Percentiles rank a stretch among this genome's conserved stretches.
These are phyloP conservation scores for Eutolmus rufibarbis DNA, from an alignment of 2,888 invertebrate species.

Conservation along the genomic window DNA sequence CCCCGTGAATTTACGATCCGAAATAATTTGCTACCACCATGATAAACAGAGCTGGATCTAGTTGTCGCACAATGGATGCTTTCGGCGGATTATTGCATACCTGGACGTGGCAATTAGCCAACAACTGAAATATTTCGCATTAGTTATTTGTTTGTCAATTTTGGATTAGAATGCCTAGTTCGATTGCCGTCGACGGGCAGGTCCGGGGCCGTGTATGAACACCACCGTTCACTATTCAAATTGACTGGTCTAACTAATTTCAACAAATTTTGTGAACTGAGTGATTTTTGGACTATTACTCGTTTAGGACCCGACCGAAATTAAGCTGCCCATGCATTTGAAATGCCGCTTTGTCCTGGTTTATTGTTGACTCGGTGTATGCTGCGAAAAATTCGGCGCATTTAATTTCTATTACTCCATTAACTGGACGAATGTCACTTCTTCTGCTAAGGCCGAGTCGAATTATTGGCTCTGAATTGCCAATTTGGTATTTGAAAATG, in stretches of 20 bases:
- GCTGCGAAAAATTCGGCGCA: neutral
- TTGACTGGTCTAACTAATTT: neutral
- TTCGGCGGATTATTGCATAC: constrained; percentile 19
- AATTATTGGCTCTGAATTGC: neutral
- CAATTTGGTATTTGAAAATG: neutral
- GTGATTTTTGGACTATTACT: neutral
- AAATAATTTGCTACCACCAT: constrained; percentile 11
- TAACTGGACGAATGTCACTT: neutral
- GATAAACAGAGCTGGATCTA: neutral
- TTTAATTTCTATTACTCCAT: neutral
- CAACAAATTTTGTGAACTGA: neutral
- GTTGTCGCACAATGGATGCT: constrained; percentile 13
- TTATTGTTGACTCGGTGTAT: neutral
- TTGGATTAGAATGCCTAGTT: neutral
- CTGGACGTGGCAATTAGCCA: constrained; percentile 5
- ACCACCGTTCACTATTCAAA: neutral
- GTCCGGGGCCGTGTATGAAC: neutral
- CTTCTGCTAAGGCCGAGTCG: neutral
- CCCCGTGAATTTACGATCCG: constrained; percentile 23
- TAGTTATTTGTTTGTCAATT: constrained; percentile 15
- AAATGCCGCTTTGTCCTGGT: neutral
- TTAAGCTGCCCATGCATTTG: neutral
- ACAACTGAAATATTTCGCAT: neutral
- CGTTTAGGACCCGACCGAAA: neutral
- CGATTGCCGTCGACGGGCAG: neutral